phyloP scores from a whole-genome alignment of 92 coral and sea anemone genomes.

The Virgularia gustaviana region DNA sequence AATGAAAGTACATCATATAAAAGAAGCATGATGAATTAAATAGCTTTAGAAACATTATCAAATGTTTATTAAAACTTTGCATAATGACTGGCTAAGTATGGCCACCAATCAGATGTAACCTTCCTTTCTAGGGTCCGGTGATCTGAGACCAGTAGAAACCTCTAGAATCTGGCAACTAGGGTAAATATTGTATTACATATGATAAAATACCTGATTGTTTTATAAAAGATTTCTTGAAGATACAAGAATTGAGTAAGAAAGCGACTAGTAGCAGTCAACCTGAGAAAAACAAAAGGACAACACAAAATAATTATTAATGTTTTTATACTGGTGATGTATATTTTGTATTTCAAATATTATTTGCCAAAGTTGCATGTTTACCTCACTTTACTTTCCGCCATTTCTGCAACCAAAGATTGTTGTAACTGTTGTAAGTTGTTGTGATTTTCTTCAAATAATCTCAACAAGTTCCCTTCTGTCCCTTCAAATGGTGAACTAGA shows the following conservation, averaged over 20 bases:
- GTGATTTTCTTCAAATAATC: conserved; percentile 88
- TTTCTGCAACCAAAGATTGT: conserved; percentile 30
- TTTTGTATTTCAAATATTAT: neutral
- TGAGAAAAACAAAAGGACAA: neutral
- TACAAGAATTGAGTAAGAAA: conserved; percentile 91
- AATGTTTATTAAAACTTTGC: neutral
- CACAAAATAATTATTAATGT: neutral
- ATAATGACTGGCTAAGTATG: too few relatives aligned
- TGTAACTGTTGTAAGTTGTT: conserved; percentile 26
- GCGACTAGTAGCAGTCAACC: conserved; percentile 64
- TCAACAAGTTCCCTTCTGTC: conserved; percentile 89
- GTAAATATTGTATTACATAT: too few relatives aligned
- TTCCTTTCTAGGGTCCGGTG: too few relatives aligned
- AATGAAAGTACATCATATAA: neutral
- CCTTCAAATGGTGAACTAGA: conserved; percentile 94
- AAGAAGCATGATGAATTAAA: neutral
- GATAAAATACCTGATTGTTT: conserved; percentile 77
- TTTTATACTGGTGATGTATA: neutral
- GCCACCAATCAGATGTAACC: too few relatives aligned
- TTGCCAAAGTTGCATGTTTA: neutral
- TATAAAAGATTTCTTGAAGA: conserved; percentile 83
- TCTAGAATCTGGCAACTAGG: too few relatives aligned
- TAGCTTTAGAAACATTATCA: neutral
- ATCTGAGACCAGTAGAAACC: too few relatives aligned
- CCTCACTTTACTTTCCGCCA: conserved; percentile 42